Conservation (phyloP, 2,113 vertebrate species). For the Axis porcinus region DNA sequence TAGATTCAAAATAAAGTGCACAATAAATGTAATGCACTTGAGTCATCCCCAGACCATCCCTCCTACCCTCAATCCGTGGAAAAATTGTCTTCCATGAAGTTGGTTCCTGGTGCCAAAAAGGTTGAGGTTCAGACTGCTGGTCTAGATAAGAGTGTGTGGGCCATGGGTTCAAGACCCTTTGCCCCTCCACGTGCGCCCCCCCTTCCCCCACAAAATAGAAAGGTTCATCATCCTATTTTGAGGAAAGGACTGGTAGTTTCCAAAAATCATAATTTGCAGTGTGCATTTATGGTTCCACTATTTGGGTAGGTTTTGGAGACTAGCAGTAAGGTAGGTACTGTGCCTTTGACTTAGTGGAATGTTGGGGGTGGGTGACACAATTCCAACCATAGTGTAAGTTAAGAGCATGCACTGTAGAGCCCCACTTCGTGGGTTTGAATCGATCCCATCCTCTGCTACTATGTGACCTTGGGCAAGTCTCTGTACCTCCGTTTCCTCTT, state of each 20-base stretch:
- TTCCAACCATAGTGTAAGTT: background rate
- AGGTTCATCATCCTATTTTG: background rate
- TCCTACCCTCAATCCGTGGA: background rate
- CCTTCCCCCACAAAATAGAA: fast-evolving
- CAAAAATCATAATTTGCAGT: background rate
- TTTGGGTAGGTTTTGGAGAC: background rate
- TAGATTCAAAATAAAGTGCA: background rate
- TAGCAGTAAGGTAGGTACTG: background rate
- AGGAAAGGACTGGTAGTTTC: background rate
- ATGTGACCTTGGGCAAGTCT: background rate
- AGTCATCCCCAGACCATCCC: background rate
- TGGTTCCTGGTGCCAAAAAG: background rate
- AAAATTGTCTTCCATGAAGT: background rate
- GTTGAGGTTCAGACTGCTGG: background rate
- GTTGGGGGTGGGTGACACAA: background rate
- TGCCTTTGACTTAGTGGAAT: background rate
- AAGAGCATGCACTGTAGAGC: background rate
- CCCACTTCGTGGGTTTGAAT: background rate
- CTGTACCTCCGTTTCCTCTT: constrained; percentile 23
- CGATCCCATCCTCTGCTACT: background rate
- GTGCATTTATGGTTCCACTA: background rate
- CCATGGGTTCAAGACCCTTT: background rate
- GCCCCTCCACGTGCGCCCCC: background rate
- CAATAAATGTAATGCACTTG: background rate
- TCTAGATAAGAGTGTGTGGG: background rate